A percentile compares a stretch with the other conserved stretches of the same genome.
Conservation (phyloP, 2,797 vertebrate genomes). For the Orestias chungarensis region DNA sequence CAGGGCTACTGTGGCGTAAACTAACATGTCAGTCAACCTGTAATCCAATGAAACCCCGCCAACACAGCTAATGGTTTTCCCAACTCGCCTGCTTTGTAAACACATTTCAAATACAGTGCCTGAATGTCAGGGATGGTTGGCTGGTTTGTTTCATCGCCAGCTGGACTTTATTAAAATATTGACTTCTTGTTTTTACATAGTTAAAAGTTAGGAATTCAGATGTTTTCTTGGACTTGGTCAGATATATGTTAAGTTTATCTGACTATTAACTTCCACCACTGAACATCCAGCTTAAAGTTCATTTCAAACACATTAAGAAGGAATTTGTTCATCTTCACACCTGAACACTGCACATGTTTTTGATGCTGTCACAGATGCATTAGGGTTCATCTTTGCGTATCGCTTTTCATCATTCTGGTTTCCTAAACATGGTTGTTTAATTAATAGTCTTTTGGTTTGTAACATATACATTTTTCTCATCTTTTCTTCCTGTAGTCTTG, state of each 20-base stretch:
- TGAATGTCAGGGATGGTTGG: not conserved
- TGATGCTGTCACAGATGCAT: not conserved
- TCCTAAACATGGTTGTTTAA: not conserved
- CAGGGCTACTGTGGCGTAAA: constrained; percentile 36
- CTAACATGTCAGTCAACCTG: constrained; percentile 40
- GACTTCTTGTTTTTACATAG: not conserved
- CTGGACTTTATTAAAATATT: not conserved
- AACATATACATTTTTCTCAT: not conserved
- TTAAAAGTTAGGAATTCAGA: not conserved
- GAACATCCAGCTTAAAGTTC: not conserved
- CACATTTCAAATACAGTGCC: constrained; percentile 9
- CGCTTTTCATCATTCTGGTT: not conserved
- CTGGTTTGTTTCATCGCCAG: not conserved
- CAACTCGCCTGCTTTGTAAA: constrained; percentile 5
- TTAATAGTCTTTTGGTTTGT: not conserved
- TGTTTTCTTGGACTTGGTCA: not conserved
- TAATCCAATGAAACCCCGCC: constrained; percentile 19
- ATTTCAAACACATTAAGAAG: not conserved
- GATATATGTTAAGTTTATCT: not conserved
- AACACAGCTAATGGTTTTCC: not conserved
- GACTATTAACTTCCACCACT: no score
- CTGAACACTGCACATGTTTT: not conserved
- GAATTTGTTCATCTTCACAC: not conserved
- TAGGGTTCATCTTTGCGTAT: not conserved
- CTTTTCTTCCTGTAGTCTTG: not conserved